These are phyloP conservation scores for Drosophila sulfurigaster DNA, from an alignment of 1,140 invertebrate species.

Conservation along the genomic window DNA sequence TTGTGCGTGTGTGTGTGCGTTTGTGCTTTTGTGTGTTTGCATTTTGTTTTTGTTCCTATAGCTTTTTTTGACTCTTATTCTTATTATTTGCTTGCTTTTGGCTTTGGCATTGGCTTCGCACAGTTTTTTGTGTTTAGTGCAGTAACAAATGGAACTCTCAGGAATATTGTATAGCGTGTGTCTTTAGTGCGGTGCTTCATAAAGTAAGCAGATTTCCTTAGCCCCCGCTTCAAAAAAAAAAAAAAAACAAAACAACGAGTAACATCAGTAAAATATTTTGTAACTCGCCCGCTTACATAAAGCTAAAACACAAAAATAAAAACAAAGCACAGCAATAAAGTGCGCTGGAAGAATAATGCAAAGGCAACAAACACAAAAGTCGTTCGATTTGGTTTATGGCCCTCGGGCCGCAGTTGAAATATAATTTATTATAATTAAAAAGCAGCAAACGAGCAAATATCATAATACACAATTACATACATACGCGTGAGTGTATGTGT, in stretches of 20 bases:
- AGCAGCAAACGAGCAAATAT: constrained; percentile 42
- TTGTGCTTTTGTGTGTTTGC: constrained; percentile 37
- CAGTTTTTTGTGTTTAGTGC: constrained; percentile 59
- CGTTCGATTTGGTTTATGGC: constrained; percentile 49
- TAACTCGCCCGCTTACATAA: constrained; percentile 61
- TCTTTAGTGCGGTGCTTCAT: constrained; percentile 57
- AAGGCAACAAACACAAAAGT: constrained; percentile 45
- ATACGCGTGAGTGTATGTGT: constrained; percentile 9
- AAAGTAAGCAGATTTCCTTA: constrained; percentile 29
- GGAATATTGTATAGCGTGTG: constrained; percentile 75
- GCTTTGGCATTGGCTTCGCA: constrained; percentile 34
- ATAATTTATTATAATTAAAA: constrained; percentile 72
- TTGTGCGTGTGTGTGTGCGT: constrained; percentile 44
- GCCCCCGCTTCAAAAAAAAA: background rate
- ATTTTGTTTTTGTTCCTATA: constrained; percentile 11
- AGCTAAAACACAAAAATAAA: constrained; percentile 33
- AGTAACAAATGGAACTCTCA: constrained; percentile 77
- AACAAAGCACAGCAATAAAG: constrained; percentile 36
- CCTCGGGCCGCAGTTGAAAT: constrained; percentile 48
- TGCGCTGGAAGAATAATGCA: constrained; percentile 35
- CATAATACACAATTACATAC: constrained; percentile 34
- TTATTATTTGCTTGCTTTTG: constrained; percentile 30
- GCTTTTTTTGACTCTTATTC: constrained; percentile 61
- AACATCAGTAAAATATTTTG: constrained; percentile 41
- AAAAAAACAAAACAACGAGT: constrained; percentile 8